Conservation (phyloP, 1,140 invertebrate genomes). For the Penaeus indicus region DNA sequence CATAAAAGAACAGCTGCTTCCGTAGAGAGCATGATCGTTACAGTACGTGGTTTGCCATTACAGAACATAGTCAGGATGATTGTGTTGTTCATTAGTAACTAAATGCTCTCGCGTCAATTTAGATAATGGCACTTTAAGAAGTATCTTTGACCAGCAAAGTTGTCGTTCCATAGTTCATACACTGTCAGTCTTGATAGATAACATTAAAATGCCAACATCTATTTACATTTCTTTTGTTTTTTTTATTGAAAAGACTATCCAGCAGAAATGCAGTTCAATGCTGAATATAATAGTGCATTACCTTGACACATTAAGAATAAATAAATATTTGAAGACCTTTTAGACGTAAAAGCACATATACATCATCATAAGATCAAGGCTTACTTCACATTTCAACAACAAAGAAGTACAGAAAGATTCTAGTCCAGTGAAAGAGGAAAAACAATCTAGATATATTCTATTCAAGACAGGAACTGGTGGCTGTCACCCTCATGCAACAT, state of each 20-base stretch:
- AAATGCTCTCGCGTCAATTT: background rate
- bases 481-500: conserved; percentile 55
- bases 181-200: conserved; percentile 9
- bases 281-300: conserved; percentile 19
- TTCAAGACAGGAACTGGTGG: conserved; percentile 52
- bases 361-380: conserved; percentile 13
- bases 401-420: conserved; percentile 1
- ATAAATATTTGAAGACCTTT: conserved; percentile 35
- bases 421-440: background rate
- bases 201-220: conserved; percentile 8
- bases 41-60: no score
- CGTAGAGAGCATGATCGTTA: no score
- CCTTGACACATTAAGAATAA: conserved; percentile 45
- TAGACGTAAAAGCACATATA: conserved; percentile 39
- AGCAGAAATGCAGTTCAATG: background rate
- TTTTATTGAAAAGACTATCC: background rate
- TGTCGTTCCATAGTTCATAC: background rate
- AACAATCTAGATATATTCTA: conserved; percentile 5
- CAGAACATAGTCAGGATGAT: no score
- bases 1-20: no score
- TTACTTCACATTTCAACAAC: background rate
- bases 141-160: conserved; percentile 29
- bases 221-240: background rate
- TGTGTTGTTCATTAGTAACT: no score
- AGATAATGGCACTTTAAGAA: conserved; percentile 16